Base-by-base conservation (phyloP, 2,797 vertebrate genomes). In the Acropternis orthonyx region DNA sequence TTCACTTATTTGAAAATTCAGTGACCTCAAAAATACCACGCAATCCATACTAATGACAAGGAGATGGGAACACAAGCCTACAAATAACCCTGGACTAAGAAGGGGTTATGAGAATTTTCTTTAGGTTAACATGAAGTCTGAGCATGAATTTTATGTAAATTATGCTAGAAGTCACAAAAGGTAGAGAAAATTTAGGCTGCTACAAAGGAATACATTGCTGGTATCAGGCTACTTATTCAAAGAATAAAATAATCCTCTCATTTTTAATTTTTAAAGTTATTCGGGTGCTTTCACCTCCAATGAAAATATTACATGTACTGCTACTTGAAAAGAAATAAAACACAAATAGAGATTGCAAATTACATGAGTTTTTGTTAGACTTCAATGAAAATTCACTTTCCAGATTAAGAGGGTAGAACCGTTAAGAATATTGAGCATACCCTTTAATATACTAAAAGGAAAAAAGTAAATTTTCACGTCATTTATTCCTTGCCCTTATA, bases 11-110 rank as follows among this genome's bases (percentile, higher is more conserved):
- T 51, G 59, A 81, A 94, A 90, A 88, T 76, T 14, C 48, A 73
- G 4, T 69, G 88, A 90, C 59, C 67, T 90, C 52, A 93, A 86
- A 95, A 93, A 87, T 87, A 63, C 83, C 59, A 46, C 66, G 28
- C 44, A 93, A 91, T 85, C 74, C 59, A 69, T 79, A 72, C 9
- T 77, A 85, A 93, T 61, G 52, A 89, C 21, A 67, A 75, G 44
- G 24, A 87, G 92, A 94, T 49, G 13, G 51, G 22, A 82, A 22
- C 30, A 87, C 9, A 78, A 91, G 81, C 1, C 27, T 95, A 34
- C 44, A 56, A 82, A 72, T 79, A 93, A 85, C 71, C 15, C 15
- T 49, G 32, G n/a, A 74, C 37, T 77, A 43, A 54, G 80, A 85
- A 80, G 9, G 17, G 37, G 6, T 61, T 94, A 80, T 90, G 59